Percentiles rank a stretch among this genome's conserved stretches.
These are phyloP conservation scores for Lasaia peninsularis DNA, from an alignment of 1,140 invertebrate species.

Conservation along the genomic window DNA sequence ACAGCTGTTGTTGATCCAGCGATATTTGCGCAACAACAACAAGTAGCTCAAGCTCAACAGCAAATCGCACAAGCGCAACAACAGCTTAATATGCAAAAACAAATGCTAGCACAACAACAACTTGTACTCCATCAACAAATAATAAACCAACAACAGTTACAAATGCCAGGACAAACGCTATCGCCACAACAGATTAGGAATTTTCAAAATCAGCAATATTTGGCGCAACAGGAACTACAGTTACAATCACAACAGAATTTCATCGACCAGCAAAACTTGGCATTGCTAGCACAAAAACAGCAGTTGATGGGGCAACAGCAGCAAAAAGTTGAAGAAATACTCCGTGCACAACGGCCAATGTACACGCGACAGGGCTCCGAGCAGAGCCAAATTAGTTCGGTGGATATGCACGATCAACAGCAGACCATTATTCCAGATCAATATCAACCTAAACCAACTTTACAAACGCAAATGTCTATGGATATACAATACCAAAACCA, in stretches of 20 bases:
- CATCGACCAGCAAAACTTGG: constrained; percentile 64
- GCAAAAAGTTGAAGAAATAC: constrained; percentile 63
- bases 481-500: constrained; percentile 65
- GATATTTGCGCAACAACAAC: constrained; percentile 56
- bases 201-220: constrained; percentile 70
- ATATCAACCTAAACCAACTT: constrained; percentile 63
- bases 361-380: constrained; percentile 63
- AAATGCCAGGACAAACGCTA: constrained; percentile 71
- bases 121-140: constrained; percentile 68
- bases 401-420: constrained; percentile 55
- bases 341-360: constrained; percentile 60
- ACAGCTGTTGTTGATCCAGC: constrained; percentile 50
- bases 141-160: constrained; percentile 60
- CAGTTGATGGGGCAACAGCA: constrained; percentile 77
- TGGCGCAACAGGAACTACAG: constrained; percentile 71
- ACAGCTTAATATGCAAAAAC: constrained; percentile 67
- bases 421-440: constrained; percentile 53
- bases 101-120: constrained; percentile 67
- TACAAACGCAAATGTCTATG: constrained; percentile 59
- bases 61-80: constrained; percentile 63
- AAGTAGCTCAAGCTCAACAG: constrained; percentile 66
- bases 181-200: constrained; percentile 72
- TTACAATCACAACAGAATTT: constrained; percentile 66
- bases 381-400: constrained; percentile 60
- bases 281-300: constrained; percentile 68